phyloP scores from a whole-genome alignment of 2,113 vertebrate genomes.

The Ochotona curzoniae region DNA sequence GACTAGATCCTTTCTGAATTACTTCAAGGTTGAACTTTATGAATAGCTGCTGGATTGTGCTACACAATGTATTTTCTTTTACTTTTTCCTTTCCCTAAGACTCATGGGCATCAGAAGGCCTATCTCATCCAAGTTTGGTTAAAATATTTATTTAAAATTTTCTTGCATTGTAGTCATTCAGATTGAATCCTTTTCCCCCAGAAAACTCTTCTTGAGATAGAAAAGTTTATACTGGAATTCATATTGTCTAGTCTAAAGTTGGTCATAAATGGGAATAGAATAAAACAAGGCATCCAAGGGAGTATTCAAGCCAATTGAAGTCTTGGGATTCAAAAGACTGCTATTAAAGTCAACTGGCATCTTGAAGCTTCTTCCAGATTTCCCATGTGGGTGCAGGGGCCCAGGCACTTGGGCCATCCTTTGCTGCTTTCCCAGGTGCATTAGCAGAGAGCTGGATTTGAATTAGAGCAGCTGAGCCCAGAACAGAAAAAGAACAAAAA shows the following conservation, averaged over 20 bases:
- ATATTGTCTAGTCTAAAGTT: background rate
- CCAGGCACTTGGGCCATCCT: no score
- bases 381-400: no score
- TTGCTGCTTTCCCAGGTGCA: no score
- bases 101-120: background rate
- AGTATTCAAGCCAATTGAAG: background rate
- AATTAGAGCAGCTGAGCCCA: no score
- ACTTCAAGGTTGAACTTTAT: background rate
- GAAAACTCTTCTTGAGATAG: background rate
- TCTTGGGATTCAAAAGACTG: background rate
- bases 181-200: background rate
- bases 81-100: background rate
- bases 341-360: background rate
- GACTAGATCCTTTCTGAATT: background rate
- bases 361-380: no score
- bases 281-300: background rate
- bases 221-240: background rate
- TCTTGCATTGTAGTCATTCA: background rate
- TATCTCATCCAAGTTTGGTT: background rate
- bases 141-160: slow-evolving; percentile 34
- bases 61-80: background rate
- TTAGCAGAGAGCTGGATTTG: no score
- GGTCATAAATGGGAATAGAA: background rate
- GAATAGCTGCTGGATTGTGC: background rate
- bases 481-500: no score